Percentiles rank a stretch among this genome's conserved stretches.
Evolutionary conservation across 2,888 invertebrate species (phyloP).

Genomic region (Baronia brevicornis): DNA sequence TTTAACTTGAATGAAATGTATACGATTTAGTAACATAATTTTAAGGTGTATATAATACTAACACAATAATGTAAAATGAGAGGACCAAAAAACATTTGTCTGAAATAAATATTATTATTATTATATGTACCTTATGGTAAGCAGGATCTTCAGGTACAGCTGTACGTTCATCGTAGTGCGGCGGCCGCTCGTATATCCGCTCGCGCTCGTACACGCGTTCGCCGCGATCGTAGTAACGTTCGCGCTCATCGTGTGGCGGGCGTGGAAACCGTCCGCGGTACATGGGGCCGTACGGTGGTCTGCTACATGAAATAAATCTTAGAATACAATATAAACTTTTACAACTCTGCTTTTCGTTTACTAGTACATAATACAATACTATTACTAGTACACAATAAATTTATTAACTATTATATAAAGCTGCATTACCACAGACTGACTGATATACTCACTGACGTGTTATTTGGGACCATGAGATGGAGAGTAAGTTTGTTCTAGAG

Average conservation of each 20-base stretch:
- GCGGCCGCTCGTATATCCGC: constrained; percentile 48
- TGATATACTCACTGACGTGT: too few species aligned
- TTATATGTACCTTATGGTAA: constrained; percentile 47
- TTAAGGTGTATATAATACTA: not conserved
- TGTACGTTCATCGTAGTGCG: constrained; percentile 53
- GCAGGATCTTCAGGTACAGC: constrained; percentile 43
- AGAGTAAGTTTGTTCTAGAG: too few species aligned
- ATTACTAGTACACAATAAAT: not conserved
- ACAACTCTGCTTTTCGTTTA: too few species aligned
- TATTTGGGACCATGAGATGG: too few species aligned
- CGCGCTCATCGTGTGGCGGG: constrained; percentile 45
- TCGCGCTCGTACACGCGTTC: constrained; percentile 54
- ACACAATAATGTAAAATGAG: not conserved
- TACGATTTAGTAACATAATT: too few species aligned
- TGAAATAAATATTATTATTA: not conserved
- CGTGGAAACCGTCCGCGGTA: constrained; percentile 50
- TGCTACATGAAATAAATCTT: too few species aligned
- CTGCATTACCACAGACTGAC: too few species aligned
- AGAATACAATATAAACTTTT: too few species aligned
- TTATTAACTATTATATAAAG: too few species aligned
- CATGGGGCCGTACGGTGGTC: constrained; percentile 46
- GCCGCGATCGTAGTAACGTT: constrained; percentile 38
- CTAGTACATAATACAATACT: not conserved
- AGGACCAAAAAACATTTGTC: not conserved
- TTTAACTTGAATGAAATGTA: too few species aligned